Conservation (phyloP, 2,113 vertebrate genomes). For the Mus musculus region DNA sequence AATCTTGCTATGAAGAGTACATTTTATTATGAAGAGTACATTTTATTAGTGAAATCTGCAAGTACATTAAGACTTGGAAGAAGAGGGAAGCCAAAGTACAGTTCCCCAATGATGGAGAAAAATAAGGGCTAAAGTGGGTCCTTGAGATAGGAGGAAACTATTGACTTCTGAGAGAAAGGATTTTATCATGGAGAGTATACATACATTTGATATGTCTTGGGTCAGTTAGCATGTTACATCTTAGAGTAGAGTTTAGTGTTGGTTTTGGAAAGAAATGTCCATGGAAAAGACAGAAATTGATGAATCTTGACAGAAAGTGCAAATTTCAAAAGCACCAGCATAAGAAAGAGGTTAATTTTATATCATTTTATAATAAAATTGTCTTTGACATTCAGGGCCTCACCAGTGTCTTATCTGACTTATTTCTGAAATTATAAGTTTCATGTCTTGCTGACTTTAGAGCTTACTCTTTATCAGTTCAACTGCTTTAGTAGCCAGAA, state of each 20-base stretch:
- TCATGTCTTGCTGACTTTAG: background rate
- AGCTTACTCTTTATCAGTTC: background rate
- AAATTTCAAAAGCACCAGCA: background rate
- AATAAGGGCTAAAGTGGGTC: background rate
- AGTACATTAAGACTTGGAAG: background rate
- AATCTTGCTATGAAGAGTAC: background rate
- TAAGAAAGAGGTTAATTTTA: background rate
- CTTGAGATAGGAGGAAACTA: background rate
- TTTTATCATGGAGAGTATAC: background rate
- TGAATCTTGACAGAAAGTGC: background rate
- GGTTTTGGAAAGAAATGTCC: background rate
- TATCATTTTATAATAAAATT: conserved; percentile 14
- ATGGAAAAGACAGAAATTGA: background rate
- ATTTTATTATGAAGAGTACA: background rate
- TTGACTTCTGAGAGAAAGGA: background rate
- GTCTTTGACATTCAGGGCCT: background rate
- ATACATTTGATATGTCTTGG: background rate
- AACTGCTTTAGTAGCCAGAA: background rate
- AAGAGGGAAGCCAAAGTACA: background rate
- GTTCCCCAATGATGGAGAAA: background rate
- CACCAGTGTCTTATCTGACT: background rate
- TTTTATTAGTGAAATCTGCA: background rate
- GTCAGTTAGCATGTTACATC: background rate
- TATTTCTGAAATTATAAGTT: conserved; percentile 35
- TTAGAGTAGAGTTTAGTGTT: background rate